Percentiles rank a stretch among this genome's conserved stretches.
Evolutionary conservation across 1,140 invertebrate genomes (phyloP).

Genomic region (Marisa cornuarietis): DNA sequence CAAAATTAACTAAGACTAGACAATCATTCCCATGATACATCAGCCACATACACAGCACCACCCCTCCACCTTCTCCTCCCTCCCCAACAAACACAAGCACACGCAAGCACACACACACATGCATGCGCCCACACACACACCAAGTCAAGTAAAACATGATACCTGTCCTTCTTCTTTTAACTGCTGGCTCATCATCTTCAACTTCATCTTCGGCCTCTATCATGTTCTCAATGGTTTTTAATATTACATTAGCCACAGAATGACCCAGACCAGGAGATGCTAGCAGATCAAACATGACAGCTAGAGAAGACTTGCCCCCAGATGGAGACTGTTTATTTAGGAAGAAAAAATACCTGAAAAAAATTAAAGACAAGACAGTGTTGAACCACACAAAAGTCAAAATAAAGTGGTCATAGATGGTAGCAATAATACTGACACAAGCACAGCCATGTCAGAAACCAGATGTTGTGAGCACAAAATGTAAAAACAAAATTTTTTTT

Average conservation of each 20-base stretch:
- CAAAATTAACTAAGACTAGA: too few relatives aligned
- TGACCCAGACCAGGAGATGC: constrained; percentile 72
- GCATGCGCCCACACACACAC: too few relatives aligned
- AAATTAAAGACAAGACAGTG: constrained; percentile 4
- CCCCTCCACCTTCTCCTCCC: constrained; percentile 49
- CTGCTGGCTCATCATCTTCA: constrained; percentile 41
- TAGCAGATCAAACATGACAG: constrained; percentile 77
- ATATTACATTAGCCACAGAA: constrained; percentile 76
- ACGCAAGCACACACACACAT: too few relatives aligned
- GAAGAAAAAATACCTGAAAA: constrained; percentile 75
- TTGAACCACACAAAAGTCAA: background rate
- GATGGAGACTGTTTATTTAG: constrained; percentile 61
- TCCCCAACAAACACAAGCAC: background rate
- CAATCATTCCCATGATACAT: too few relatives aligned
- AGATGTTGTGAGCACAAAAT: too few relatives aligned
- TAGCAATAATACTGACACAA: too few relatives aligned
- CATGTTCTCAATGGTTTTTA: constrained; percentile 83
- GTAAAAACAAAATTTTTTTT: too few relatives aligned
- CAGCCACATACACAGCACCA: background rate
- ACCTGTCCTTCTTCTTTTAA: constrained; percentile 22
- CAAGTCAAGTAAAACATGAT: too few relatives aligned
- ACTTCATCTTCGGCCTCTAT: constrained; percentile 72
- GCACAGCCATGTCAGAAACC: too few relatives aligned
- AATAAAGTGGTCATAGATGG: background rate
- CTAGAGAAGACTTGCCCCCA: constrained; percentile 71